Evolutionary conservation across 2,113 vertebrate genomes (phyloP).

Genomic region (Cacatua alba): DNA sequence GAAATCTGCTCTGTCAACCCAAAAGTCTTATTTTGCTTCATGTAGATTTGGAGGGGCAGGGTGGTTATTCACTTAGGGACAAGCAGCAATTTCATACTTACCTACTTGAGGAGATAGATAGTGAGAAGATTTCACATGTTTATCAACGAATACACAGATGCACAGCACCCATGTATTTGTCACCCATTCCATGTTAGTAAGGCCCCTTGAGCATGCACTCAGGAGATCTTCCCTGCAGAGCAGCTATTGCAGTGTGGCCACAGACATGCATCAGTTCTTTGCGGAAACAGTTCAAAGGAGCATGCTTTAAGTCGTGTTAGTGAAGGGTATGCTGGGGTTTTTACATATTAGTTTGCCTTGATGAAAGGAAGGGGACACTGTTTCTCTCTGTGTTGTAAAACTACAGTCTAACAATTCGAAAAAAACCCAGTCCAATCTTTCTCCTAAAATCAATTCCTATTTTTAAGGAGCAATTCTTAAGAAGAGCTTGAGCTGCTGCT

Average conservation of each 20-base stretch:
- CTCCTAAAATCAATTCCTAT: background rate
- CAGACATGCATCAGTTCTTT: accelerated
- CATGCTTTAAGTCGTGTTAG: background rate
- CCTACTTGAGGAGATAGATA: background rate
- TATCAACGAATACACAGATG: background rate
- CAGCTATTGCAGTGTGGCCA: background rate
- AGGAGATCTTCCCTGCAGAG: background rate
- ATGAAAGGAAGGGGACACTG: background rate
- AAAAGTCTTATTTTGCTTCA: conserved; percentile 5
- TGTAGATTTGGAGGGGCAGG: background rate
- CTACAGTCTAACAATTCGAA: background rate
- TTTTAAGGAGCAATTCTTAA: conserved; percentile 8
- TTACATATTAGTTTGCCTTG: background rate
- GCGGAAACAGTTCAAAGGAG: background rate
- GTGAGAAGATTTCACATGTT: background rate
- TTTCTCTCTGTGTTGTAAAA: background rate
- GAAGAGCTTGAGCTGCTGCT: background rate
- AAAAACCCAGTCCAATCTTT: background rate
- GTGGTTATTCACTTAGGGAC: background rate
- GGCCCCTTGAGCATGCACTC: background rate
- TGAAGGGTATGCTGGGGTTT: background rate
- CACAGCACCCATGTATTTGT: background rate
- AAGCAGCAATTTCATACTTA: background rate
- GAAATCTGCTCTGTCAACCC: conserved; percentile 49
- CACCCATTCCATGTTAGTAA: background rate